Conservation (phyloP, 2,888 invertebrate genomes). For the Cantharis nigra region DNA sequence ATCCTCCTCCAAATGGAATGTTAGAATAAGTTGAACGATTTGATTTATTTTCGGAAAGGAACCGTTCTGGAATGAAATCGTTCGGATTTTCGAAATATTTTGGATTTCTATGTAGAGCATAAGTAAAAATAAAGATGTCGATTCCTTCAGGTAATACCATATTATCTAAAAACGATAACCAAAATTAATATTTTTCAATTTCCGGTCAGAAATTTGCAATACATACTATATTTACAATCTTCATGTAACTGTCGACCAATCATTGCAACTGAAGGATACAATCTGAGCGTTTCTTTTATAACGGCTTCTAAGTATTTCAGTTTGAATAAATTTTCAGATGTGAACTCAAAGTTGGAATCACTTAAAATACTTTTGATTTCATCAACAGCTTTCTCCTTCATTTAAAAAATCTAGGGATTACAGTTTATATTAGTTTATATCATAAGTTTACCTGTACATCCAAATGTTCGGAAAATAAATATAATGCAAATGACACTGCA, state of each 20-base stretch:
- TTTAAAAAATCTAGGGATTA: slow-evolving; percentile 24
- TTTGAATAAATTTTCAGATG: slow-evolving; percentile 53
- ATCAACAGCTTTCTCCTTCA: slow-evolving; percentile 53
- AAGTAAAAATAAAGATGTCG: slow-evolving; percentile 53
- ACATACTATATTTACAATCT: slow-evolving; percentile 47
- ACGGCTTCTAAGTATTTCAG: slow-evolving; percentile 62
- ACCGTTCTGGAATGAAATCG: slow-evolving; percentile 61
- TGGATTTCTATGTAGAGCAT: slow-evolving; percentile 57
- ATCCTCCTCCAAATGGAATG: slow-evolving; percentile 68
- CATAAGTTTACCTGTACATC: background rate
- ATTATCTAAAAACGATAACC: background rate
- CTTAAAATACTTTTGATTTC: slow-evolving; percentile 51
- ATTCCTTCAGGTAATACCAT: slow-evolving; percentile 49
- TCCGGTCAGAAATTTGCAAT: background rate
- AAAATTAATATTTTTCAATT: background rate
- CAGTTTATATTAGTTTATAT: background rate
- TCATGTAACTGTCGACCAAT: slow-evolving; percentile 54
- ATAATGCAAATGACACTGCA: slow-evolving; percentile 56
- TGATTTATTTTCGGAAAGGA: slow-evolving; percentile 49
- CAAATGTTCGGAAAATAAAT: slow-evolving; percentile 49
- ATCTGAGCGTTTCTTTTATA: slow-evolving; percentile 59
- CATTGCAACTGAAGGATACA: slow-evolving; percentile 61
- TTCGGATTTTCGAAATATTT: slow-evolving; percentile 61
- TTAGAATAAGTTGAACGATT: slow-evolving; percentile 59
- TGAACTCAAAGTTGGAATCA: slow-evolving; percentile 31